Conservation (phyloP, 2,797 vertebrate genomes). For the Lithobates pipiens region DNA sequence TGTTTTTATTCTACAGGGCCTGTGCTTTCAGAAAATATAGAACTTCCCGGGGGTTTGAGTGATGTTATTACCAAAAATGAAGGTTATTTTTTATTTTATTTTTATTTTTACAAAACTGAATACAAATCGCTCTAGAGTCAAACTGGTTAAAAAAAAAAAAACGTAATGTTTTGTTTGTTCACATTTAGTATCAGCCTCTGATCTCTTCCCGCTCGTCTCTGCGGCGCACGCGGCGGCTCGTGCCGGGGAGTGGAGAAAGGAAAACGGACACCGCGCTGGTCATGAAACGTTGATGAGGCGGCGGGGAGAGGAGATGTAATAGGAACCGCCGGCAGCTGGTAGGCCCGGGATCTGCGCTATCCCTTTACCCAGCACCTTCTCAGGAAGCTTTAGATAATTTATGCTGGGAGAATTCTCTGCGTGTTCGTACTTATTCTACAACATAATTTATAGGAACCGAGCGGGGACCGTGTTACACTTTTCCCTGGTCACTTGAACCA, state of each 20-base stretch:
- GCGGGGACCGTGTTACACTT: not conserved
- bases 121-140: too few relatives aligned
- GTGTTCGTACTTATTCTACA: not conserved
- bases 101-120: too few relatives aligned
- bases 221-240: too few relatives aligned
- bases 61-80: too few relatives aligned
- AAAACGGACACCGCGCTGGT: not conserved
- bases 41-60: too few relatives aligned
- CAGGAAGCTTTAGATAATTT: not conserved
- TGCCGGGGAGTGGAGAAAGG: slow-evolving; percentile 4
- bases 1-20: too few relatives aligned
- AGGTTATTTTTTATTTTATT: too few relatives aligned
- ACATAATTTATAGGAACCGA: not conserved
- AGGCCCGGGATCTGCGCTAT: slow-evolving; percentile 6
- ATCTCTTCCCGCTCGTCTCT: too few relatives aligned
- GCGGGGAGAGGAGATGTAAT: slow-evolving; percentile 25
- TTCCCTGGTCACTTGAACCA: not conserved
- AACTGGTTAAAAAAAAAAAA: too few relatives aligned
- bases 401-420: not conserved
- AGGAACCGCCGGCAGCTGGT: not conserved
- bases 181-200: too few relatives aligned
- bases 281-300: slow-evolving; percentile 34
- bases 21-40: too few relatives aligned
- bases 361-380: not conserved
- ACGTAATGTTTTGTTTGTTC: too few relatives aligned